These are phyloP conservation scores for Bothrops jararaca DNA, from an alignment of 2,113 vertebrate species.

Conservation along the genomic window DNA sequence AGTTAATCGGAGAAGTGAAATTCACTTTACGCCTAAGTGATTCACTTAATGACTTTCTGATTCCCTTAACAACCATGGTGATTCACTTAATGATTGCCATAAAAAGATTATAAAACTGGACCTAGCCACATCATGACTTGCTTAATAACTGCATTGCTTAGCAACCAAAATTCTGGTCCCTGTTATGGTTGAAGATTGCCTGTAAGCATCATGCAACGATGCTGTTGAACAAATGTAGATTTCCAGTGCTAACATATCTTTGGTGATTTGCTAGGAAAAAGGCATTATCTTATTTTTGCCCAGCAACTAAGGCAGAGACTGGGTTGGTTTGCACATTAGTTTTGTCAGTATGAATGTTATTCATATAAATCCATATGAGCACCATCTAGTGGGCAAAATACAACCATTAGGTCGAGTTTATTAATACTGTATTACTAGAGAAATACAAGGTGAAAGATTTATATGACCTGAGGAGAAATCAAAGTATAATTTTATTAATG, in stretches of 20 bases:
- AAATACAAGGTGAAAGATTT: background rate
- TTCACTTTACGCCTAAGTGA: background rate
- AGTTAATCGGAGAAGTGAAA: background rate
- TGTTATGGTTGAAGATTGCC: background rate
- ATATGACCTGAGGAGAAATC: background rate
- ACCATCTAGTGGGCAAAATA: slow-evolving; percentile 14
- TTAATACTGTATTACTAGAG: background rate
- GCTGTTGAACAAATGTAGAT: background rate
- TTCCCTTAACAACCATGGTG: too few relatives aligned
- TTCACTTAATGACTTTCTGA: background rate
- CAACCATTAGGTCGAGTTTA: background rate
- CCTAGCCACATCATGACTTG: background rate
- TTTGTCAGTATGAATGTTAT: background rate
- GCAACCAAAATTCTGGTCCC: background rate
- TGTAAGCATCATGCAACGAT: background rate
- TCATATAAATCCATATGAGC: background rate
- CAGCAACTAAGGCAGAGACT: background rate
- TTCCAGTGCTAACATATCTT: background rate
- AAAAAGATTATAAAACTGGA: background rate
- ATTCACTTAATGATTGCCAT: background rate
- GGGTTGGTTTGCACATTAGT: background rate
- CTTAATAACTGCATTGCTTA: background rate
- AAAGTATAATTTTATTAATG: background rate
- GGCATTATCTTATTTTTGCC: background rate
- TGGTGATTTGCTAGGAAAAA: background rate